These are phyloP conservation scores for Nannoperca australis DNA, from an alignment of 2,797 vertebrate species.

Conservation along the genomic window DNA sequence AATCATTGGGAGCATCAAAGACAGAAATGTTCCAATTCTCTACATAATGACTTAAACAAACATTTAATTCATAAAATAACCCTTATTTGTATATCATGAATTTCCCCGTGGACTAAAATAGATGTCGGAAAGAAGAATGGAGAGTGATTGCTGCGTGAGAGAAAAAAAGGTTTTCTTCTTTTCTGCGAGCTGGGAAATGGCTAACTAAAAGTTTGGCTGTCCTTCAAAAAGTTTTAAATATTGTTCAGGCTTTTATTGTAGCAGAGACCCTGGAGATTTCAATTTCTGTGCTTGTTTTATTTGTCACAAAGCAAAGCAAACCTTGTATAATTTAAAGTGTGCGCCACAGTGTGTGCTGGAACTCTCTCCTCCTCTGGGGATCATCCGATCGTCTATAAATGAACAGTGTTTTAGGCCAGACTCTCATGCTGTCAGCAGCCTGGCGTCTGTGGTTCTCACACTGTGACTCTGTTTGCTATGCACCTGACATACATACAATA, in stretches of 20 bases:
- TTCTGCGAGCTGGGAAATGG: constrained; percentile 25
- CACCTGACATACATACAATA: constrained; percentile 17
- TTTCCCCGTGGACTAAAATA: neutral
- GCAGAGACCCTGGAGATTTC: constrained; percentile 29
- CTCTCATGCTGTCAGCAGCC: neutral
- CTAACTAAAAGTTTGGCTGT: constrained; percentile 23
- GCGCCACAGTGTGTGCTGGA: neutral
- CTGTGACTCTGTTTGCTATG: neutral
- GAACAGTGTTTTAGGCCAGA: constrained; percentile 24
- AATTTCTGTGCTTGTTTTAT: constrained; percentile 40
- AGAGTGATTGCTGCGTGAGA: neutral
- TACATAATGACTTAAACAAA: too few relatives aligned
- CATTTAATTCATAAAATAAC: neutral
- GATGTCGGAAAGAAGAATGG: neutral
- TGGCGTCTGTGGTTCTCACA: constrained; percentile 6
- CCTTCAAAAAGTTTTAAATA: constrained; percentile 40
- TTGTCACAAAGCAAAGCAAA: constrained; percentile 41
- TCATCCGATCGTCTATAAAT: constrained; percentile 22
- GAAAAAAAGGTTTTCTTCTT: neutral
- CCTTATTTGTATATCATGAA: constrained; percentile 28
- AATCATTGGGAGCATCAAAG: too few relatives aligned
- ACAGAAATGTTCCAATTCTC: too few relatives aligned
- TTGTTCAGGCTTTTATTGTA: constrained; percentile 30
- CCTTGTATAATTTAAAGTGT: constrained; percentile 34
- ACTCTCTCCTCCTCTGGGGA: constrained; percentile 15